These are phyloP conservation scores for Tyrannus savana DNA, from an alignment of 2,113 vertebrate species.

Conservation along the genomic window DNA sequence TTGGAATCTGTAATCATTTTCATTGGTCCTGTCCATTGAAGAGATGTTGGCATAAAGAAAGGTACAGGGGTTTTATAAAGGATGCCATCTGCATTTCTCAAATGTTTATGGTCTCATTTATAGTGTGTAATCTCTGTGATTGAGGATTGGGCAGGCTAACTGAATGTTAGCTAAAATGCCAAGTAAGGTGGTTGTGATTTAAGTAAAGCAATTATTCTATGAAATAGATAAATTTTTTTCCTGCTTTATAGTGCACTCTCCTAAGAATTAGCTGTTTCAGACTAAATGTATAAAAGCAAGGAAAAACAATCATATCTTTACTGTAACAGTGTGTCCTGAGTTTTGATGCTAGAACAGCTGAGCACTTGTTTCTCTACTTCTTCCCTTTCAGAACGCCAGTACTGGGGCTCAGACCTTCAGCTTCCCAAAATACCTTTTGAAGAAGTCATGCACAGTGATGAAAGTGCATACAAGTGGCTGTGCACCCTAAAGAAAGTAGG, in stretches of 20 bases:
- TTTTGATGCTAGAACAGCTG: background rate
- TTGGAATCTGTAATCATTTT: background rate
- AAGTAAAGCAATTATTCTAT: background rate
- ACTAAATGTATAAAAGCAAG: background rate
- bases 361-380: background rate
- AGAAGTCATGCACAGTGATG: slow-evolving; percentile 81
- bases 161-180: background rate
- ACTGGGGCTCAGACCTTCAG: slow-evolving; percentile 85
- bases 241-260: background rate
- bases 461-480: slow-evolving; percentile 86
- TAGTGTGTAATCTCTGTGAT: background rate
- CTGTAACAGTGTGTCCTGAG: background rate
- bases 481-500: slow-evolving; percentile 83
- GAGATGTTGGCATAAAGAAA: background rate
- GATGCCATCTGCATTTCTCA: background rate
- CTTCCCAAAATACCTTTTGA: slow-evolving; percentile 85
- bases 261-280: background rate
- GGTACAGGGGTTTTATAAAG: background rate
- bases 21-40: background rate
- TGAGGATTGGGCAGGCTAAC: background rate
- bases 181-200: background rate
- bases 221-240: background rate
- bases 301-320: background rate
- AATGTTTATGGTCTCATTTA: background rate
- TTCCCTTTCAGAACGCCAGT: slow-evolving; percentile 77